Evolutionary conservation across 2,888 invertebrate genomes (phyloP).

Genomic region (Diarsia dahlii): DNA sequence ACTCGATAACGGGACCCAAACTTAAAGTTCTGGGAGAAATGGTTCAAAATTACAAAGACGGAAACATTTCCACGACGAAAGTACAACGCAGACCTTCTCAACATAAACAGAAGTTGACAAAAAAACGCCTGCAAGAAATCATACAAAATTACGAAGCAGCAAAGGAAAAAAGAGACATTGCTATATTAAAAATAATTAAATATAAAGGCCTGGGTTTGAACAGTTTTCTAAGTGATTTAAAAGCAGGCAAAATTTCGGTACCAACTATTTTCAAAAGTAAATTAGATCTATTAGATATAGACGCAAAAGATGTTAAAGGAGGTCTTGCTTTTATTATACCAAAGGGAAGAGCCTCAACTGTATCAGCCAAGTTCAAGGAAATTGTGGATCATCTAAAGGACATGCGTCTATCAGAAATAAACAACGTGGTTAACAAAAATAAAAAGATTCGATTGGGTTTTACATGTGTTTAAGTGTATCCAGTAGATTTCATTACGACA

Average conservation of each 20-base stretch:
- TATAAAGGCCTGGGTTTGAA: not conserved
- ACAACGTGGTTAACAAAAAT: not conserved
- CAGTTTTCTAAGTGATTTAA: not conserved
- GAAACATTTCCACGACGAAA: not conserved
- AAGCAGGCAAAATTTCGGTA: not conserved
- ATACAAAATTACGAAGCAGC: slow-evolving; percentile 8
- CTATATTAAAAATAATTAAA: not conserved
- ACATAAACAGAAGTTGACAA: not conserved
- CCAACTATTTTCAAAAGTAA: slow-evolving; percentile 2
- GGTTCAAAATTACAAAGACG: slow-evolving; percentile 4
- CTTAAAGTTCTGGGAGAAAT: slow-evolving; percentile 18
- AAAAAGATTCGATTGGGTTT: not conserved
- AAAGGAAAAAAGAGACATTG: not conserved
- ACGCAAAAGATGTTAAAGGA: not conserved
- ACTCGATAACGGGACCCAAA: slow-evolving; percentile 5
- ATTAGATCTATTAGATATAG: not conserved
- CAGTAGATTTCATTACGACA: not conserved
- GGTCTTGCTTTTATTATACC: not conserved
- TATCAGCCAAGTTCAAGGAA: not conserved
- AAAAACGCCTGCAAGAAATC: not conserved
- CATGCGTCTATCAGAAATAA: not conserved
- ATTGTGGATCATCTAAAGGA: not conserved
- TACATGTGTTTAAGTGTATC: not conserved
- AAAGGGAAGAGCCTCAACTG: not conserved
- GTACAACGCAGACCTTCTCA: not conserved